Evolutionary conservation across 1,140 invertebrate species (phyloP), one percentile per base, ranked within the genome.

Genomic region (Sinella curviseta): DNA sequence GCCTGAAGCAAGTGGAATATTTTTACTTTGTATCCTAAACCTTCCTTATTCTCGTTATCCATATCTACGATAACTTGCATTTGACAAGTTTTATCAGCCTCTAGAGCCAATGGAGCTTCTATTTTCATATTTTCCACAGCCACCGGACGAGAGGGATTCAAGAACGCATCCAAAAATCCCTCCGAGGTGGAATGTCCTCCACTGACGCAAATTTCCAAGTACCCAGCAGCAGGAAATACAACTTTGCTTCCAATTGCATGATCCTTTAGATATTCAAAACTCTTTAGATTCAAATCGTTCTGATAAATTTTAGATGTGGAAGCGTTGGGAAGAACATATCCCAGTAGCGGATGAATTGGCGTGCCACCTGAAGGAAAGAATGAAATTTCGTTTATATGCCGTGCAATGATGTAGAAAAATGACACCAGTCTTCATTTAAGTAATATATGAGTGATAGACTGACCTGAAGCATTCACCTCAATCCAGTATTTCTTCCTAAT

Each of bases 21-120:
- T 34, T 36, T 77, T 36, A 67, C 48, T 54, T 77, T 36, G 70
- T 70, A 70, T 39, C 67, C 17, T 28, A 77, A 26, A 35, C 34
- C 24, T 65, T 77, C 24, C 70, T 33, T 35, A 30, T 74, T 75
- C 0, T 75, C 77, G 0, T 54, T 48, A 24, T 39, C 57, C n/a
- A 24, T 30, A 17, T 65, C 65, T 2, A 20, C 34, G 20, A 35
- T 30, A 30, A 26, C 35, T 33, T 74, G 70, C 70, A 74, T 39
- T 26, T 34, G 70, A 17, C 31, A 33, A 4, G 35, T 14, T 26
- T 39, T 39, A 4, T 8, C 8, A 4, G 16, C 70, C 28, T 14
- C 12, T 4, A 74, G 30, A 16, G 31, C 8, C 20, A 74, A 39
- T 26, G 70, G 31, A 4, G 70, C 31, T 26, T 74, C 70, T 28